A percentile compares a stretch with the other conserved stretches of the same genome.
Conservation (phyloP, 2,888 invertebrate genomes). For the Oxyteleia sp. region DNA sequence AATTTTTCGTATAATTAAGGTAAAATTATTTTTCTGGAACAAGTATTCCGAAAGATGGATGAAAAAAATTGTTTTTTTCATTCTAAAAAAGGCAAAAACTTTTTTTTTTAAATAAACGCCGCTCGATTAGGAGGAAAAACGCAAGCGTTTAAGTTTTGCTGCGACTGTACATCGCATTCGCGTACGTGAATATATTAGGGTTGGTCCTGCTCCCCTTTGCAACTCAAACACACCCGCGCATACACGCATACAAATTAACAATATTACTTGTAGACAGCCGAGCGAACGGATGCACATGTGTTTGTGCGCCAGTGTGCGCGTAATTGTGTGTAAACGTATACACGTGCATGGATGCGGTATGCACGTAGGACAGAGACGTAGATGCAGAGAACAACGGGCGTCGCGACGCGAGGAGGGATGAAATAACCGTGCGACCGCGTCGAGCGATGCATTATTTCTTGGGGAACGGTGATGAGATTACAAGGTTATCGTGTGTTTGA, state of each 20-base stretch:
- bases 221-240: constrained; percentile 73
- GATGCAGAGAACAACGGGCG: constrained; percentile 68
- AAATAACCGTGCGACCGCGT: constrained; percentile 86
- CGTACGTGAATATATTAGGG: constrained; percentile 76
- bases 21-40: too few relatives aligned
- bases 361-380: constrained; percentile 70
- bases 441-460: too few relatives aligned
- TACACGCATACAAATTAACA: constrained; percentile 85
- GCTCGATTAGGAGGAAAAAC: constrained; percentile 37
- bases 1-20: too few relatives aligned
- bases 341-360: constrained; percentile 62
- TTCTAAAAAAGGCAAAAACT: background rate
- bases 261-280: constrained; percentile 84
- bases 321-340: constrained; percentile 69
- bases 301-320: constrained; percentile 60
- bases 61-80: too few relatives aligned
- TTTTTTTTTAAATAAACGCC: background rate
- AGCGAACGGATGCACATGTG: constrained; percentile 54
- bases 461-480: too few relatives aligned
- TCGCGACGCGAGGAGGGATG: constrained; percentile 78
- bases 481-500: too few relatives aligned
- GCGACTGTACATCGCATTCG: constrained; percentile 74
- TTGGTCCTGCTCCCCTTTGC: constrained; percentile 74
- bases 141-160: constrained; percentile 68
- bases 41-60: too few relatives aligned